Conservation (phyloP, 2,797 vertebrate genomes). For the Phrynocephalus vlangalii region DNA sequence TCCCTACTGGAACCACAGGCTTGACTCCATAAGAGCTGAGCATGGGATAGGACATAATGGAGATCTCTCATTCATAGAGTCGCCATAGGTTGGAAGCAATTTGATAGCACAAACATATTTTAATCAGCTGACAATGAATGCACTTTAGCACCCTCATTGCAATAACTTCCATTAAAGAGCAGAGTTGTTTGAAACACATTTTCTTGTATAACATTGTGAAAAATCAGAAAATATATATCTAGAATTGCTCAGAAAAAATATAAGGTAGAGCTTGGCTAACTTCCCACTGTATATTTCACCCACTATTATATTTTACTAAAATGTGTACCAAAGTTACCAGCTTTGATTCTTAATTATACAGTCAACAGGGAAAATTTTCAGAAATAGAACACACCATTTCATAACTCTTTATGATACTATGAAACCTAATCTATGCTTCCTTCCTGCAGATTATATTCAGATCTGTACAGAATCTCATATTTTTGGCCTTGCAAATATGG, state of each 20-base stretch:
- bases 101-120: not conserved
- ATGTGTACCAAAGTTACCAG: slow-evolving; percentile 18
- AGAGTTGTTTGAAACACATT: not conserved
- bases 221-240: not conserved
- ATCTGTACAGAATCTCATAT: slow-evolving; percentile 35
- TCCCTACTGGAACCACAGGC: too few species aligned
- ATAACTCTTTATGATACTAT: slow-evolving; percentile 35
- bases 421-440: slow-evolving; percentile 45
- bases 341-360: slow-evolving; percentile 1
- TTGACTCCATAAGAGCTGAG: too few species aligned
- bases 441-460: slow-evolving; percentile 57
- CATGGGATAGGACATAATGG: too few species aligned
- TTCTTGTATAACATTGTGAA: not conserved
- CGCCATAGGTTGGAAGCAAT: too few species aligned
- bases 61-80: too few species aligned
- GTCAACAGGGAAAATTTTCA: not conserved
- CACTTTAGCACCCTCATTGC: not conserved
- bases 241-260: not conserved
- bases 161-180: not conserved
- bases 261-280: not conserved
- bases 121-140: not conserved
- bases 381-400: not conserved
- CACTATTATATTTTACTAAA: not conserved
- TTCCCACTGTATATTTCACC: not conserved
- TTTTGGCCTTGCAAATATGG: slow-evolving; percentile 64